These are phyloP conservation scores for Papilio helenus DNA, from an alignment of 1,140 invertebrate species.

Conservation along the genomic window DNA sequence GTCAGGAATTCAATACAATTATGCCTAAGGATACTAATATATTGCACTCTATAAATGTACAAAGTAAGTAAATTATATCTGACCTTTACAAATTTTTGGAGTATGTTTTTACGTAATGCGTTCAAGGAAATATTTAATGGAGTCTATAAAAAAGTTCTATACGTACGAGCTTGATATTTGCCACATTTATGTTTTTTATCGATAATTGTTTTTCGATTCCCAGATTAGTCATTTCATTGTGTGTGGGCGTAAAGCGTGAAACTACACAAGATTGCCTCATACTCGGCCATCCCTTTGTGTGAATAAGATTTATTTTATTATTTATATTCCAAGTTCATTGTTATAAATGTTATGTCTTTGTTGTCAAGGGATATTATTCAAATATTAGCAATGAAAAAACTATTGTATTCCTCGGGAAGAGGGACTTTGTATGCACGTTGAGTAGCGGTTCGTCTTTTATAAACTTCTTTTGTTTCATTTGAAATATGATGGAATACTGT, in stretches of 20 bases:
- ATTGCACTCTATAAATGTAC: not conserved
- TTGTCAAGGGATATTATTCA: conserved; percentile 16
- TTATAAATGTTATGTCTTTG: conserved; percentile 2
- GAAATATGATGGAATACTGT: not conserved
- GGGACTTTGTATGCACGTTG: conserved; percentile 19
- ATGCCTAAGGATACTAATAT: not conserved
- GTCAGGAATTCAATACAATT: not conserved
- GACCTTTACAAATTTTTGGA: conserved; percentile 7
- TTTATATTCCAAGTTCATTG: conserved; percentile 22
- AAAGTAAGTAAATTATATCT: not conserved
- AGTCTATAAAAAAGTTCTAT: not conserved
- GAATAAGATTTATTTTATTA: conserved; percentile 24
- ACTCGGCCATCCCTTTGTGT: not conserved
- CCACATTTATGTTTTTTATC: not conserved
- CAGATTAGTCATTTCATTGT: conserved; percentile 36
- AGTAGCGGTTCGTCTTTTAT: conserved; percentile 26
- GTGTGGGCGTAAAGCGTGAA: conserved; percentile 29
- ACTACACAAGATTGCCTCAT: conserved; percentile 10
- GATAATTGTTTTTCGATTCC: conserved; percentile 31
- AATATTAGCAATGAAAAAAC: conserved; percentile 36
- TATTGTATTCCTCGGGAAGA: not conserved
- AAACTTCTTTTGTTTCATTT: conserved; percentile 29
- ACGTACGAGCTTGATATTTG: not conserved
- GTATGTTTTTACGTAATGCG: not conserved
- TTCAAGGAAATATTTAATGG: not conserved